A percentile compares a stretch with the other conserved stretches of the same genome.
These are phyloP conservation scores for Barypeithes pellucidus DNA, from an alignment of 2,888 invertebrate species.

Conservation along the genomic window DNA sequence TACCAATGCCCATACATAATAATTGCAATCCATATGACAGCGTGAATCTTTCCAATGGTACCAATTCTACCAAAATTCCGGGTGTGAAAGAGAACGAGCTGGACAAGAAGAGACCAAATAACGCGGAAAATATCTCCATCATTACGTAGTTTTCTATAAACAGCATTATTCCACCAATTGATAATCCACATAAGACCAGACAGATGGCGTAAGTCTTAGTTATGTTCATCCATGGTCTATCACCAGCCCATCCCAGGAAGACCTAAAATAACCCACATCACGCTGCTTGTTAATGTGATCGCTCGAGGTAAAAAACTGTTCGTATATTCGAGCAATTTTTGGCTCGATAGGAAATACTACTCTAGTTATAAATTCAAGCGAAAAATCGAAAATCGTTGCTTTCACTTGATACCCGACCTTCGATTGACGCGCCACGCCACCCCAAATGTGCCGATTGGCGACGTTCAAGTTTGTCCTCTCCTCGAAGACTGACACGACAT, in stretches of 20 bases:
- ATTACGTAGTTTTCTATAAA: conserved; percentile 67
- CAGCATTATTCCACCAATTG: conserved; percentile 75
- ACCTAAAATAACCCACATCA: too few relatives aligned
- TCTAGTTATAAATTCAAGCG: too few relatives aligned
- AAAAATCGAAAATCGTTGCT: too few relatives aligned
- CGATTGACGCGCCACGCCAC: too few relatives aligned
- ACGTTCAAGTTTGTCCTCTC: too few relatives aligned
- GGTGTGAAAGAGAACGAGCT: conserved; percentile 95
- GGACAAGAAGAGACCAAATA: conserved; percentile 92
- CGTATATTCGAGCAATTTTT: too few relatives aligned
- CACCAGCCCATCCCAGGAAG: conserved; percentile 91
- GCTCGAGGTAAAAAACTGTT: too few relatives aligned
- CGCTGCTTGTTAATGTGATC: too few relatives aligned
- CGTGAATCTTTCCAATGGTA: conserved; percentile 93
- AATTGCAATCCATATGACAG: conserved; percentile 93
- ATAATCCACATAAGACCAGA: conserved; percentile 79
- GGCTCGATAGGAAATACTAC: too few relatives aligned
- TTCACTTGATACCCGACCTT: too few relatives aligned
- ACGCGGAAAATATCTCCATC: conserved; percentile 70
- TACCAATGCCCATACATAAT: conserved; percentile 93
- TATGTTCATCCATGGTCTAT: conserved; percentile 82
- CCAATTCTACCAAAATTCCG: conserved; percentile 89
- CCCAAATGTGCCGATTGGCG: too few relatives aligned
- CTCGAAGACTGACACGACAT: too few relatives aligned
- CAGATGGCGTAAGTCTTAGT: conserved; percentile 88